phyloP scores from a whole-genome alignment of 2,113 vertebrate species.

The Morone chrysops region DNA sequence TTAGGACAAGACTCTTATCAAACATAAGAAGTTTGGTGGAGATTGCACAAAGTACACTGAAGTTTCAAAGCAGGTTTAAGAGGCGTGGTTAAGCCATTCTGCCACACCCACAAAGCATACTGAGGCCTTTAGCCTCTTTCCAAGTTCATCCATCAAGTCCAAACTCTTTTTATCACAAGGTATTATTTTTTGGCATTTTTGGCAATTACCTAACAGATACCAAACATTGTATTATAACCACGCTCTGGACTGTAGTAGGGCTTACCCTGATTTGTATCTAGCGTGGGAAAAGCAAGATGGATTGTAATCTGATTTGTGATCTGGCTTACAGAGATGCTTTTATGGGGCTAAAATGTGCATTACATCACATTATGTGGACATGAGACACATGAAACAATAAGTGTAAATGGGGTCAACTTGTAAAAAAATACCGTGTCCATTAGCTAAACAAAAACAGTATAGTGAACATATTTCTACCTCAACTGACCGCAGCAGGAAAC shows the following conservation, averaged over 20 bases:
- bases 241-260: neutral
- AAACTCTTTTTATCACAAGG: neutral
- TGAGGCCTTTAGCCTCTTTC: neutral
- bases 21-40: too few relatives aligned
- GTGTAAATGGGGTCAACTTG: neutral
- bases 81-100: too few relatives aligned
- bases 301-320: neutral
- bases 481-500: neutral
- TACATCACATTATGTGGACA: neutral
- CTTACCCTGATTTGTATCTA: neutral
- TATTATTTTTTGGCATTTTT: neutral
- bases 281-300: neutral
- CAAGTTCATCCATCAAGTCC: neutral
- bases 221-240: neutral
- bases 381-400: neutral
- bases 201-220: neutral
- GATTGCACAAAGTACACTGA: too few relatives aligned
- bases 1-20: too few relatives aligned
- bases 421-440: neutral
- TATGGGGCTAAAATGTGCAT: neutral
- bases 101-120: neutral
- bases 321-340: neutral
- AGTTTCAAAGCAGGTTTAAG: neutral
- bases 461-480: neutral
- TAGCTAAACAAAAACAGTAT: neutral